Evolutionary conservation across 2,113 vertebrate genomes (phyloP), one percentile per base, ranked within the genome.

Genomic region (Dipodomys spectabilis): DNA sequence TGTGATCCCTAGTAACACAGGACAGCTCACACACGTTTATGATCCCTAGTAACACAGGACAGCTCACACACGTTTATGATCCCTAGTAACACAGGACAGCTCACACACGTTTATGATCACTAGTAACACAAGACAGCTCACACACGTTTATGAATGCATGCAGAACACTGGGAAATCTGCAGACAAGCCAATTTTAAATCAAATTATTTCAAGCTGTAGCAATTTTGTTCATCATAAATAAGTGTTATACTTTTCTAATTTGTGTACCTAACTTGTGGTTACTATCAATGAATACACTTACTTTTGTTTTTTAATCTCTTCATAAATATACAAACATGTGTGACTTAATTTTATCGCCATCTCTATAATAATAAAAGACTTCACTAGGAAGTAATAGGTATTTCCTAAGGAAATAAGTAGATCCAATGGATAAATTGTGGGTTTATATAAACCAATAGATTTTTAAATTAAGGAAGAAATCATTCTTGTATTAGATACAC

Each of bases 371-470:
- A 86, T 88, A 86, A 69, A 64, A 94, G 27, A 57, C 27, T 86
- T 82, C 13, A 73, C 7, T 81, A 10, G 8, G 82, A 84, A 93
- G n/a, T 9, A 45, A n/a, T 57, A 44, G 53, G 71, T 90, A 94
- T 95, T 95, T 95, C 85, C 93, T 87, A 72, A 68, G 4, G 89
- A 95, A 93, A 92, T 94, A 92, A 78, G 18, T 94, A 25, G 1
- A 88, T 93, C 65, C 90, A 90, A 86, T 91, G 88, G 73, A 88
- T 96, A 94, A 95, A 95, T 53, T 73, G 78, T 35, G 2, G 15
- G 13, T 65, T 93, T 93, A 67, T 82, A 3, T 44, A 93, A 93
- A 84, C 12, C 20, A 91, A 8, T 1, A 91, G 11, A 71, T 22
- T 27, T 75, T 68, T 72, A 71, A 84, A 86, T 80, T 12, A 0